Percentiles rank a stretch among this genome's conserved stretches.
phyloP scores from a whole-genome alignment of 1,140 invertebrate species.

The Acromyrmex charruanus region DNA sequence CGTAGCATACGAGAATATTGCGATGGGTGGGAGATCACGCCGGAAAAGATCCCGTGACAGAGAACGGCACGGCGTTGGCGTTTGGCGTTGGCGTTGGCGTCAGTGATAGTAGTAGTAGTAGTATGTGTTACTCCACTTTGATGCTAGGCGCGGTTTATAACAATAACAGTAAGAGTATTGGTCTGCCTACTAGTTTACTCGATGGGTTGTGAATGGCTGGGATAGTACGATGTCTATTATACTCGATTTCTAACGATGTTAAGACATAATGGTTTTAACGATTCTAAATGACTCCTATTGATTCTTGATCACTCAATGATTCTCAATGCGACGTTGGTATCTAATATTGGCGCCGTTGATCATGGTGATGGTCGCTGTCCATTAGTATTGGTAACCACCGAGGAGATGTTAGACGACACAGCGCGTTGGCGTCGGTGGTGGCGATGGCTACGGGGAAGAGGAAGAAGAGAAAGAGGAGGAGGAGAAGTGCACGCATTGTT shows the following conservation, averaged over 20 bases:
- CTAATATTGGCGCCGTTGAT: slow-evolving; percentile 53
- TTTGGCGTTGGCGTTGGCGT: slow-evolving; percentile 44
- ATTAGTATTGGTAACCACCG: slow-evolving; percentile 52
- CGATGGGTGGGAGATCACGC: slow-evolving; percentile 40
- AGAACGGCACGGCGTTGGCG: slow-evolving; percentile 37
- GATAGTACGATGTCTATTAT: neutral
- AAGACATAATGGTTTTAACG: slow-evolving; percentile 18
- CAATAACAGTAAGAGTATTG: neutral
- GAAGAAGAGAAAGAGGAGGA: neutral
- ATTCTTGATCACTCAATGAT: slow-evolving; percentile 46
- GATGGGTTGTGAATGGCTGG: neutral
- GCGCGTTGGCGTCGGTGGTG: slow-evolving; percentile 66
- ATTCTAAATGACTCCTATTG: slow-evolving; percentile 38
- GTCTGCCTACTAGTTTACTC: neutral
- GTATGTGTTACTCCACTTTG: slow-evolving; percentile 1
- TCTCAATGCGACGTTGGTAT: slow-evolving; percentile 22
- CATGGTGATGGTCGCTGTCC: slow-evolving; percentile 32
- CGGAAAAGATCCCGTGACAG: slow-evolving; percentile 58
- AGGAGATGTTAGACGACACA: slow-evolving; percentile 52
- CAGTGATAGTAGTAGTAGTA: neutral
- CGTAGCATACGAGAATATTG: slow-evolving; percentile 25
- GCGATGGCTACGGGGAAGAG: slow-evolving; percentile 26
- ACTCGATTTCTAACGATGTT: neutral
- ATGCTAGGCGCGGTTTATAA: slow-evolving; percentile 66
- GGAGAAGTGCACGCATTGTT: slow-evolving; percentile 76